Conservation (phyloP, 2,797 vertebrate genomes). For the Cyclopterus lumpus region DNA sequence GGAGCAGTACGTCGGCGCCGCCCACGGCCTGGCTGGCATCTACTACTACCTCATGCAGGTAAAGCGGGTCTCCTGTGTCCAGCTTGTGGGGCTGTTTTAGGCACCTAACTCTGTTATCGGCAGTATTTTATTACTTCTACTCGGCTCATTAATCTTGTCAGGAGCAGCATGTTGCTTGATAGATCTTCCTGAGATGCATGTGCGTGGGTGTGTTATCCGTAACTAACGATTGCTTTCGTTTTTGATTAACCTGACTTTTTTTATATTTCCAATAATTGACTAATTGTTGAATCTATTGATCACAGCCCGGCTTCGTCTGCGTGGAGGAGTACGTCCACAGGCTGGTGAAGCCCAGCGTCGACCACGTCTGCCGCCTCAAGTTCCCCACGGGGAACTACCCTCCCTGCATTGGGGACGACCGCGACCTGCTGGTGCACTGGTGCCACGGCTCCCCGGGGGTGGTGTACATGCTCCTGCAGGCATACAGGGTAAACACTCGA, state of each 20-base stretch:
- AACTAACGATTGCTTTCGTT: neutral
- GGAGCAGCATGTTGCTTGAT: neutral
- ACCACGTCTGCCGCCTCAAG: constrained; percentile 90
- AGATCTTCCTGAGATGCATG: neutral
- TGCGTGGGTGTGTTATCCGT: too few relatives aligned
- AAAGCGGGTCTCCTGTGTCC: neutral
- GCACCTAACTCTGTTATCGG: too few relatives aligned
- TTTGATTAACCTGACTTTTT: neutral
- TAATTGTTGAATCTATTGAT: neutral
- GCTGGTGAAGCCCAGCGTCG: constrained; percentile 92
- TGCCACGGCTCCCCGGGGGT: constrained; percentile 95
- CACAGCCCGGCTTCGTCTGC: constrained; percentile 80
- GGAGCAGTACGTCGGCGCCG: constrained; percentile 94
- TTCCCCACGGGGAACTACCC: constrained; percentile 94
- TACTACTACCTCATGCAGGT: constrained; percentile 99
- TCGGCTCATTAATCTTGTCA: neutral
- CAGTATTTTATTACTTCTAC: neutral
- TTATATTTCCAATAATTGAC: neutral
- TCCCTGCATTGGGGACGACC: constrained; percentile 88
- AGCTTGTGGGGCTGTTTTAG: neutral
- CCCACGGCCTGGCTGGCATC: constrained; percentile 95
- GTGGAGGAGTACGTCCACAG: constrained; percentile 82
- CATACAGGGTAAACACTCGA: constrained; percentile 86
- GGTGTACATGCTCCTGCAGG: constrained; percentile 97
- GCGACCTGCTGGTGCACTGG: constrained; percentile 96